Evolutionary conservation across 2,113 vertebrate species (phyloP).

Genomic region (Glaucomys volans): DNA sequence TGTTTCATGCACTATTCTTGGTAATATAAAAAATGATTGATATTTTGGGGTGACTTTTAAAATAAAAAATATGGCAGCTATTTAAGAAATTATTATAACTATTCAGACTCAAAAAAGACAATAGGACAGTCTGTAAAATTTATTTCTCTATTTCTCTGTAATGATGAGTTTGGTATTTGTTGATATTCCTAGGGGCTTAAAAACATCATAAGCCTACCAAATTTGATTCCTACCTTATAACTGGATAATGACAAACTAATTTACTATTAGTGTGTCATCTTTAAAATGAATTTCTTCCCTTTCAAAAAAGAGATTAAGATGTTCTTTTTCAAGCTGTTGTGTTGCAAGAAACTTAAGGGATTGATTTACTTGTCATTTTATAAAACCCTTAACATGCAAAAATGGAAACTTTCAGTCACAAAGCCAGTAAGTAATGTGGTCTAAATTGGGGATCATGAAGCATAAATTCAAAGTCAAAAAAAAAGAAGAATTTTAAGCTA

Average conservation of each 20-base stretch:
- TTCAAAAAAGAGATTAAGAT: slow-evolving; percentile 62
- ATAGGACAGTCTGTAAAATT: not conserved
- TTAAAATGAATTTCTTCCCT: not conserved
- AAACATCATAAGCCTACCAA: slow-evolving; percentile 25
- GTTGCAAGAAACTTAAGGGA: slow-evolving; percentile 47
- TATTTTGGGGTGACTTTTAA: not conserved
- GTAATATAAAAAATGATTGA: slow-evolving; percentile 22
- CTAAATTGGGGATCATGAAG: slow-evolving; percentile 61
- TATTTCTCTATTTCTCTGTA: slow-evolving; percentile 34
- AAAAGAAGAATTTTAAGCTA: slow-evolving; percentile 59
- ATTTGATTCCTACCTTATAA: slow-evolving; percentile 9
- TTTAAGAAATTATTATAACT: slow-evolving; percentile 5
- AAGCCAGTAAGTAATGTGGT: slow-evolving; percentile 55
- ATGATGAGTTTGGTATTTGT: not conserved
- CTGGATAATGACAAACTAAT: not conserved
- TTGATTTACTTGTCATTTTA: slow-evolving; percentile 56
- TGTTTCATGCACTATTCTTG: not conserved
- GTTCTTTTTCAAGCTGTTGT: slow-evolving; percentile 47
- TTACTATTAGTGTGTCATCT: slow-evolving; percentile 42
- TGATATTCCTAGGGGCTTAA: not conserved
- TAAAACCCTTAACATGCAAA: slow-evolving; percentile 66
- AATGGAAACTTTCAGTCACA: slow-evolving; percentile 49
- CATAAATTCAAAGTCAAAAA: slow-evolving; percentile 68
- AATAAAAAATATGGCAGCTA: not conserved
- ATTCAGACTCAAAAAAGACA: not conserved